A percentile compares a stretch with the other conserved stretches of the same genome.
Evolutionary conservation across 2,797 vertebrate species (phyloP).

Genomic region (Rhabdophis nuchalis): DNA sequence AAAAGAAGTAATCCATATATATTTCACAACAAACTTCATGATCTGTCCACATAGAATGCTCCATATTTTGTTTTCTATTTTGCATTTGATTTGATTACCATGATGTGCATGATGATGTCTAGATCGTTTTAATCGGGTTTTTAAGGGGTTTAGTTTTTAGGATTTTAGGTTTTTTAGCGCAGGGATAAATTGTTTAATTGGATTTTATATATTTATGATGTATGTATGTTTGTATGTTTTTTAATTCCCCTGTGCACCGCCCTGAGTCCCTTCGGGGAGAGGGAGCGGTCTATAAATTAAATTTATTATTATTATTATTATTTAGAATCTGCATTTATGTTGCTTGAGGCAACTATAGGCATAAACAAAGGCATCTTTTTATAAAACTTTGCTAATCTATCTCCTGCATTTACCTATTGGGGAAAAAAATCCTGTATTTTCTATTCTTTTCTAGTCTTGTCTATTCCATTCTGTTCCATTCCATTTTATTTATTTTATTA

Average conservation of each 20-base stretch:
- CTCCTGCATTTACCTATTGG: neutral
- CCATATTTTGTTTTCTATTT: neutral
- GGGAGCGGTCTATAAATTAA: no score
- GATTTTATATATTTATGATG: no score
- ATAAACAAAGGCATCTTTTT: neutral
- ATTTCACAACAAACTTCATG: neutral
- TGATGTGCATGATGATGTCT: neutral
- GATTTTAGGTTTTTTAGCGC: no score
- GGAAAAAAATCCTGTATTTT: neutral
- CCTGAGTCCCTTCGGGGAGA: no score
- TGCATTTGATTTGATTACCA: neutral
- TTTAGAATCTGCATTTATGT: neutral
- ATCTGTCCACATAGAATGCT: neutral
- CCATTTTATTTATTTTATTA: neutral
- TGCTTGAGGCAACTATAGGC: neutral
- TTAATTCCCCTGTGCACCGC: no score
- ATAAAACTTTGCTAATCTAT: neutral
- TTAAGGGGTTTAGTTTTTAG: no score
- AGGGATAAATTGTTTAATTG: no score
- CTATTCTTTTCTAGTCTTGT: neutral
- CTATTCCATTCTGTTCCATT: neutral
- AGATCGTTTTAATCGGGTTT: no score
- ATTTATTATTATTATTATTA: no score
- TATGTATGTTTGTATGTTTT: no score
- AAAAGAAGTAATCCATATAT: neutral